Evolutionary conservation across 2,888 invertebrate genomes (phyloP).

Genomic region (Torymus aiolomorphi): DNA sequence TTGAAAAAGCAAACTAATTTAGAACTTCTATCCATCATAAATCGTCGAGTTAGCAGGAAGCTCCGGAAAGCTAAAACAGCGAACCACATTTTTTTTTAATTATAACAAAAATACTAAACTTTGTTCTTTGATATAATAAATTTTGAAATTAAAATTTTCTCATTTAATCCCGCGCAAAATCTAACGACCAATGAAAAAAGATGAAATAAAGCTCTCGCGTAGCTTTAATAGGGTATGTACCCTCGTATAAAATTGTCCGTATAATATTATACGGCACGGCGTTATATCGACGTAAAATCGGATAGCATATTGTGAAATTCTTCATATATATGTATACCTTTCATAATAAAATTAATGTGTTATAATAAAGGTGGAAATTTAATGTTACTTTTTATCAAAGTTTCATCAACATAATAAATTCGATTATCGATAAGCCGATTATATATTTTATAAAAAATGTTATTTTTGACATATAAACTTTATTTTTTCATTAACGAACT

Average conservation of each 20-base stretch:
- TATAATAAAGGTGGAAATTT: not conserved
- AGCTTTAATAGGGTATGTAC: slow-evolving; percentile 7
- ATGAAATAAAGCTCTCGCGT: not conserved
- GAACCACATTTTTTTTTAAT: too few species aligned
- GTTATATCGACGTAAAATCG: not conserved
- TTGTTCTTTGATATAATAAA: too few species aligned
- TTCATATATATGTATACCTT: not conserved
- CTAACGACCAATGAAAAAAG: slow-evolving; percentile 31
- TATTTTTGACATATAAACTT: too few species aligned
- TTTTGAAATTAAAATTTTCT: slow-evolving; percentile 27
- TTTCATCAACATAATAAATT: slow-evolving; percentile 17
- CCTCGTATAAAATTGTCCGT: slow-evolving; percentile 18
- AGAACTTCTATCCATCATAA: too few species aligned
- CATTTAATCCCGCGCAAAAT: slow-evolving; percentile 37
- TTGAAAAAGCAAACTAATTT: too few species aligned
- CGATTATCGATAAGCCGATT: not conserved
- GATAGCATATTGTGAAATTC: slow-evolving; percentile 8
- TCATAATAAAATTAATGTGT: slow-evolving; percentile 6
- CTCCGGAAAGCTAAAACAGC: too few species aligned
- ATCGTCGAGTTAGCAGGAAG: too few species aligned
- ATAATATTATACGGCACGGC: slow-evolving; percentile 5
- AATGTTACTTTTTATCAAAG: slow-evolving; percentile 13
- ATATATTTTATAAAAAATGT: slow-evolving; percentile 9
- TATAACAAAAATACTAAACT: too few species aligned
- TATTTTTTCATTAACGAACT: too few species aligned